phyloP scores from a whole-genome alignment of 2,888 invertebrate species.

The Lasioglossum zephyrum region DNA sequence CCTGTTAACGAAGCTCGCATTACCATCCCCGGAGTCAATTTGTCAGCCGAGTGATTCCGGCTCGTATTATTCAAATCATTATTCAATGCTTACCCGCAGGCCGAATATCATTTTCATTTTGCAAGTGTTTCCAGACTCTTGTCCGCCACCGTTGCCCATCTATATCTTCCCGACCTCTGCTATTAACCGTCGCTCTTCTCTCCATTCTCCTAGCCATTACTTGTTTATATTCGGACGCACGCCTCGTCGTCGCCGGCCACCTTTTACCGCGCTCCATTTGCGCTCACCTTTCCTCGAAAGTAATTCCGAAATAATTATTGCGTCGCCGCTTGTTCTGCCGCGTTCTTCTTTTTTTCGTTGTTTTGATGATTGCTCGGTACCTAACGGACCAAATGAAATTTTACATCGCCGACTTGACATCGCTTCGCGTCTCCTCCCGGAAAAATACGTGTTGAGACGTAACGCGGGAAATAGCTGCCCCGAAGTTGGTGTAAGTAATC shows the following conservation, averaged over 20 bases:
- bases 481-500: background rate
- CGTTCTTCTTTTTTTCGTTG: background rate
- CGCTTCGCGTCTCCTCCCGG: background rate
- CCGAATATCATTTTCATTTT: conserved; percentile 23
- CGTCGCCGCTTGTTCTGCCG: background rate
- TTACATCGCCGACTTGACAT: background rate
- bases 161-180: conserved; percentile 6
- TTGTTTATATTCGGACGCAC: conserved; percentile 32
- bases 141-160: background rate
- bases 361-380: background rate
- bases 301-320: conserved; percentile 25
- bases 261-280: conserved; percentile 55
- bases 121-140: background rate
- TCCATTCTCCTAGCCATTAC: conserved; percentile 30
- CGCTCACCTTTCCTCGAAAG: conserved; percentile 3
- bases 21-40: conserved; percentile 48
- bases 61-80: conserved; percentile 32
- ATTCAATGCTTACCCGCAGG: background rate
- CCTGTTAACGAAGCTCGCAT: conserved; percentile 36
- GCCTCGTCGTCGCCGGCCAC: conserved; percentile 19
- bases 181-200: conserved; percentile 25
- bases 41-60: conserved; percentile 10
- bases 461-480: background rate
- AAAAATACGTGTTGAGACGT: background rate
- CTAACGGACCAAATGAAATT: background rate